These are phyloP conservation scores for Prolemur simus DNA, from an alignment of 2,113 vertebrate genomes.

Conservation along the genomic window DNA sequence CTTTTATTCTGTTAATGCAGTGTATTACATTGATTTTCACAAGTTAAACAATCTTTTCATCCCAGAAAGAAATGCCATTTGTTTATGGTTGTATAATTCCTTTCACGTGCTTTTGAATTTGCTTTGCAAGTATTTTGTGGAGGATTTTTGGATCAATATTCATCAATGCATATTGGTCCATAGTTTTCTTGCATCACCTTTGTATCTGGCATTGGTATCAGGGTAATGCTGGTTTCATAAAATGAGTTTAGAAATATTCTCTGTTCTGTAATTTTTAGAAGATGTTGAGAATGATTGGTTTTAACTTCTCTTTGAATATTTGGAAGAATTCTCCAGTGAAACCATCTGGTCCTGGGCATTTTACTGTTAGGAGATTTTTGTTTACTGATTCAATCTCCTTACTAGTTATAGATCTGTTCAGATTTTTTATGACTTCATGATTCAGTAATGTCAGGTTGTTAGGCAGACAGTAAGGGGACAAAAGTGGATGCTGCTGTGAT, in stretches of 20 bases:
- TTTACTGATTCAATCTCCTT: not conserved
- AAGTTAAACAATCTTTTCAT: not conserved
- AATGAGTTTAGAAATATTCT: not conserved
- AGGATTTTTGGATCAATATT: not conserved
- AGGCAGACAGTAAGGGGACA: too few species aligned
- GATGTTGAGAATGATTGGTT: not conserved
- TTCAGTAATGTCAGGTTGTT: not conserved
- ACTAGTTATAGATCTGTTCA: not conserved
- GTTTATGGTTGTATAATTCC: not conserved
- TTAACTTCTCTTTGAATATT: not conserved
- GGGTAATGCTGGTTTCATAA: not conserved
- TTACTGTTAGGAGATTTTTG: not conserved
- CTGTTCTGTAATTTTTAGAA: not conserved
- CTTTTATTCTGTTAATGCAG: not conserved
- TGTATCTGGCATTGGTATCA: not conserved
- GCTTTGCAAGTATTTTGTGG: not conserved
- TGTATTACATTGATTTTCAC: not conserved
- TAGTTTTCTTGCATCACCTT: not conserved
- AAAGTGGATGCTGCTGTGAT: too few species aligned
- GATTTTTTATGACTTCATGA: not conserved
- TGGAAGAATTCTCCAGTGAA: not conserved
- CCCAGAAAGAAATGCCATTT: not conserved
- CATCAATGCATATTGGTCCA: not conserved
- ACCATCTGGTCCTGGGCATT: not conserved
- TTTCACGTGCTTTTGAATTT: not conserved